Evolutionary conservation across 1,140 invertebrate genomes (phyloP).

Genomic region (Bombus haemorrhoidalis): DNA sequence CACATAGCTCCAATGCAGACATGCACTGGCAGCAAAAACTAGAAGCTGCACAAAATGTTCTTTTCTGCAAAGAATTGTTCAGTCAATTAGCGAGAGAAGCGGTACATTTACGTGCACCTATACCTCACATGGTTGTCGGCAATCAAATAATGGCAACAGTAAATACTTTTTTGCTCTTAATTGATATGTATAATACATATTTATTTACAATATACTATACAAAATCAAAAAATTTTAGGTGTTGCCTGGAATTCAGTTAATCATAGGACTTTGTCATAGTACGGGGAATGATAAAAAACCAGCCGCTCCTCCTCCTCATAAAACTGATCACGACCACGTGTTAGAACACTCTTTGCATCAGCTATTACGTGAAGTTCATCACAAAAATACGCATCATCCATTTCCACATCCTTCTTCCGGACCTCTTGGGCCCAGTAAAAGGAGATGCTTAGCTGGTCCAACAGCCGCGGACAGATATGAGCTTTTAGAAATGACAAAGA

Average conservation of each 20-base stretch:
- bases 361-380: conserved; percentile 94
- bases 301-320: conserved; percentile 80
- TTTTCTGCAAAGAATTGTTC: conserved; percentile 99
- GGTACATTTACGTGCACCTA: conserved; percentile 94
- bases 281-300: conserved; percentile 86
- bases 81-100: conserved; percentile 97
- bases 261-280: conserved; percentile 91
- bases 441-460: conserved; percentile 94
- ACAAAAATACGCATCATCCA: conserved; percentile 95
- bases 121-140: conserved; percentile 97
- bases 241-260: conserved; percentile 94
- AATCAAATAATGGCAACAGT: conserved; percentile 98
- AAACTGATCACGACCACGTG: conserved; percentile 96
- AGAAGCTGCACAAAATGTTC: conserved; percentile 97
- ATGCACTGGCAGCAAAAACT: conserved; percentile 97
- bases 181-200: background rate
- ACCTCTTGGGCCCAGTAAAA: conserved; percentile 94
- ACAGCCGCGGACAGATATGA: conserved; percentile 93
- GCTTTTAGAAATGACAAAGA: conserved; percentile 93
- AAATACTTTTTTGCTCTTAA: conserved; percentile 43
- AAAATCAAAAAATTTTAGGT: conserved; percentile 84
- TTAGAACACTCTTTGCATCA: conserved; percentile 98
- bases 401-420: conserved; percentile 97
- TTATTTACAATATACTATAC: background rate
- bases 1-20: conserved; percentile 88